A percentile compares a stretch with the other conserved stretches of the same genome.
Conservation (phyloP, 2,888 invertebrate genomes). For the Neoaliturus tenellus region DNA sequence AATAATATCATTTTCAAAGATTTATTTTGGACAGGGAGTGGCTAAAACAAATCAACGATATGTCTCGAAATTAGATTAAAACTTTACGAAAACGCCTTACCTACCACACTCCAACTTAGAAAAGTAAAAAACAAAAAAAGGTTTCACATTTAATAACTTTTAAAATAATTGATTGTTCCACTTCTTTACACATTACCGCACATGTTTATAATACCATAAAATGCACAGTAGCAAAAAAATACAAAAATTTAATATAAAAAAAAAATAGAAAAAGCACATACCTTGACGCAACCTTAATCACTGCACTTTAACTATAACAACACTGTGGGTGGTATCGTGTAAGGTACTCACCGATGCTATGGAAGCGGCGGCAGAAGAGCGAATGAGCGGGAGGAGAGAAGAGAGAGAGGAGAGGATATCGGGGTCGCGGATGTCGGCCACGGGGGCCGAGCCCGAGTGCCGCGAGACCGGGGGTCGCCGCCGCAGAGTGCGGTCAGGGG, state of each 20-base stretch:
- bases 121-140: too few relatives aligned
- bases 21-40: too few relatives aligned
- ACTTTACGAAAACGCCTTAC: too few relatives aligned
- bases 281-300: neutral
- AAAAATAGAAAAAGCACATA: neutral
- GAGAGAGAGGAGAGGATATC: conserved; percentile 13
- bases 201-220: too few relatives aligned
- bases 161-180: too few relatives aligned
- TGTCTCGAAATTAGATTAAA: too few relatives aligned
- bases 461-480: neutral
- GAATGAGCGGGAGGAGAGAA: neutral
- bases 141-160: too few relatives aligned
- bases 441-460: neutral
- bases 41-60: too few relatives aligned
- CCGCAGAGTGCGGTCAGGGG: neutral
- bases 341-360: conserved; percentile 16
- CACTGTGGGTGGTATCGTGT: neutral
- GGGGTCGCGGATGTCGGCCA: conserved; percentile 27
- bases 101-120: too few relatives aligned
- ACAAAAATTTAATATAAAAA: neutral
- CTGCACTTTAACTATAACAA: neutral
- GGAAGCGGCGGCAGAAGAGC: conserved; percentile 7
- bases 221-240: too few relatives aligned
- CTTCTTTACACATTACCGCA: too few relatives aligned
- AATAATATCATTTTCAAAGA: too few relatives aligned